These are phyloP conservation scores for Cebus imitator DNA, from an alignment of 2,113 vertebrate genomes.

Conservation along the genomic window DNA sequence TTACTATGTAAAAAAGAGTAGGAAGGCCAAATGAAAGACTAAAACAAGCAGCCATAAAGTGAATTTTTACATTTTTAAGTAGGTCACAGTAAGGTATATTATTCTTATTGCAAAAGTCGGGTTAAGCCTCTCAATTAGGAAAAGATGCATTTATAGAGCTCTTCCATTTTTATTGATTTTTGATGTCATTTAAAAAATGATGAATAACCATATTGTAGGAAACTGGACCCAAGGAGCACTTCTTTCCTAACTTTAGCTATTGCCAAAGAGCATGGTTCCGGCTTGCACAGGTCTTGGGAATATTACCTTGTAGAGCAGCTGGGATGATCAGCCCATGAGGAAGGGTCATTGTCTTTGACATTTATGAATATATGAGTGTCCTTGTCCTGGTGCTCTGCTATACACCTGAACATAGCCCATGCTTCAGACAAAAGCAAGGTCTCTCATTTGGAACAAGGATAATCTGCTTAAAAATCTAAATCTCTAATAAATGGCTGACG, in stretches of 20 bases:
- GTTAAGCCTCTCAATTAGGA: slow-evolving; percentile 80
- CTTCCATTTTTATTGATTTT: slow-evolving; percentile 80
- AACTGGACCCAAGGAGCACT: slow-evolving; percentile 66
- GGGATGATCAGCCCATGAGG: slow-evolving; percentile 36
- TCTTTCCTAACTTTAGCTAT: slow-evolving; percentile 59
- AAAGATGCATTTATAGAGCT: slow-evolving; percentile 75
- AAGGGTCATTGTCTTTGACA: slow-evolving; percentile 68
- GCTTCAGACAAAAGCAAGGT: slow-evolving; percentile 76
- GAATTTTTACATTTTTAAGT: slow-evolving; percentile 74
- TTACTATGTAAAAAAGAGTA: slow-evolving; percentile 12
- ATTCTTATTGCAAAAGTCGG: slow-evolving; percentile 75
- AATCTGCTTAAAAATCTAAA: slow-evolving; percentile 78
- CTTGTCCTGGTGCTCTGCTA: slow-evolving; percentile 63
- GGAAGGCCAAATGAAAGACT: slow-evolving; percentile 66
- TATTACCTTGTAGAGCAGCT: slow-evolving; percentile 65
- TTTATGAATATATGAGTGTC: slow-evolving; percentile 70
- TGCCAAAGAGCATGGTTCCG: slow-evolving; percentile 58
- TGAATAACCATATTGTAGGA: slow-evolving; percentile 73
- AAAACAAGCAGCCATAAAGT: slow-evolving; percentile 74
- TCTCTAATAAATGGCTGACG: slow-evolving; percentile 73
- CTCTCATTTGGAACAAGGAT: slow-evolving; percentile 77
- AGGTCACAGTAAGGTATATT: slow-evolving; percentile 74
- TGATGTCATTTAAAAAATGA: slow-evolving; percentile 76
- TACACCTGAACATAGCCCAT: slow-evolving; percentile 61
- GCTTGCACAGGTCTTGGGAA: slow-evolving; percentile 33